Base-by-base conservation (phyloP, 2,113 vertebrate genomes). In the Callionymus lyra region DNA sequence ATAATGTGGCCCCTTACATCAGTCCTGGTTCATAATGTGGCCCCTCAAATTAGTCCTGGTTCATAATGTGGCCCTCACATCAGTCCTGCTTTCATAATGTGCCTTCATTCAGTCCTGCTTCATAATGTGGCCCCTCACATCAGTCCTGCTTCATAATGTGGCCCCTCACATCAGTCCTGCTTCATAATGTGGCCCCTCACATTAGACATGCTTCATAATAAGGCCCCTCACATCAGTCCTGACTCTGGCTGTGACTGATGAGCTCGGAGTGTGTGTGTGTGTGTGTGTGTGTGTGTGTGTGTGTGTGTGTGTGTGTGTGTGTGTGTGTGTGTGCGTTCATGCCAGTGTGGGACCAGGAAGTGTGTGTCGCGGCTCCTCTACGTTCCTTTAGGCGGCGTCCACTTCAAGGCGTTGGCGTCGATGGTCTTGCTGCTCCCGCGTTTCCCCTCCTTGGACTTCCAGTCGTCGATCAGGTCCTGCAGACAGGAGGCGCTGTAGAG, bases 351-450 rank as follows among this genome's bases (percentile, higher is more conserved):
- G 6, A 27, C 21, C 21, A 27, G 21, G 37, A 8, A 19, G 55
- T 50, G 21, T 27, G 4, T 27, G 50, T 39, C 15, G 33, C 53
- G 51, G 50, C 36, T 47, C 41, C 36, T 53, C 66, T 91, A 97
- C 66, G 91, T 94, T 74, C 94, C 93, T 87, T 97, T 98, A 12
- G 94, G 93, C 44, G 93, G 92, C 51, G 89, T 97, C 94, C 94
- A 97, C 82, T 98, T 98, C 70, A 98, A 86, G 79, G 93, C 92
- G 69, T 84, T 83, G 45, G 93, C 90, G 67, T 98, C 94, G 66
- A 98, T 97, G 63, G 84, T 89, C 82, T 96, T 97, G 76, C 85
- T 81, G 63, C 88, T 91, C 45, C 92, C 91, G 40, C 93, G 86
- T 71, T 93, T 96, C 59, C 87, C 86, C 74, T 97, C 94, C 86